Percentiles rank a stretch among this genome's conserved stretches.
These are phyloP conservation scores for Ceratoteleas bidentatus DNA, from an alignment of 1,140 invertebrate species.

Conservation along the genomic window DNA sequence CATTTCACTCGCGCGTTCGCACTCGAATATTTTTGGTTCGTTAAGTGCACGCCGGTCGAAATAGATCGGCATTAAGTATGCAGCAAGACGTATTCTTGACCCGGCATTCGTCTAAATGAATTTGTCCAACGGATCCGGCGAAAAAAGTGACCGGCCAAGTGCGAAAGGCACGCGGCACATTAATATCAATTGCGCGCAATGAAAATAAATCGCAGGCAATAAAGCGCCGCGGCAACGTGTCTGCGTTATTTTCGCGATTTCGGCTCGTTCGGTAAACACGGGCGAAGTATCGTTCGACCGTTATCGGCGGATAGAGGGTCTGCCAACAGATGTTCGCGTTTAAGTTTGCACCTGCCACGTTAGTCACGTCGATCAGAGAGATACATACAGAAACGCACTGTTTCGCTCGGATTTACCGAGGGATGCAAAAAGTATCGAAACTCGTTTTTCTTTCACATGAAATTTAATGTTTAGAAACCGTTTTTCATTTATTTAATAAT, in stretches of 20 bases:
- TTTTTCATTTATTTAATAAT: too few relatives aligned
- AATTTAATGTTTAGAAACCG: too few relatives aligned
- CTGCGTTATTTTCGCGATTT: background rate
- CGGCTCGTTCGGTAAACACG: slow-evolving; percentile 1
- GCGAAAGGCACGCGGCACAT: background rate
- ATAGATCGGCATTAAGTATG: slow-evolving; percentile 41
- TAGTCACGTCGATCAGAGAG: too few relatives aligned
- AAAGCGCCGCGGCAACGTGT: background rate
- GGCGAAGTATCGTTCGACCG: slow-evolving; percentile 23
- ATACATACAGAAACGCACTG: too few relatives aligned
- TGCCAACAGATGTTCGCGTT: slow-evolving; percentile 27
- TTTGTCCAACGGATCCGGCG: background rate
- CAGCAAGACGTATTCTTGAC: slow-evolving; percentile 38
- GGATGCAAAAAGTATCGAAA: too few relatives aligned
- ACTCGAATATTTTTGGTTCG: slow-evolving; percentile 40
- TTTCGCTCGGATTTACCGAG: too few relatives aligned
- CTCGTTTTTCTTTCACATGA: too few relatives aligned
- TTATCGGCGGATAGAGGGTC: slow-evolving; percentile 12
- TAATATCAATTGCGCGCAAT: slow-evolving; percentile 3
- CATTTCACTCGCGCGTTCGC: slow-evolving; percentile 20
- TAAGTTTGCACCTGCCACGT: too few relatives aligned
- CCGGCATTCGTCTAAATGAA: slow-evolving; percentile 27
- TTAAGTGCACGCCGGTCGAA: slow-evolving; percentile 39
- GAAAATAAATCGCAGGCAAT: slow-evolving; percentile 7
- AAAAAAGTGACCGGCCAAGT: background rate